phyloP scores from a whole-genome alignment of 2,113 vertebrate species.

The Aptenodytes patagonicus region DNA sequence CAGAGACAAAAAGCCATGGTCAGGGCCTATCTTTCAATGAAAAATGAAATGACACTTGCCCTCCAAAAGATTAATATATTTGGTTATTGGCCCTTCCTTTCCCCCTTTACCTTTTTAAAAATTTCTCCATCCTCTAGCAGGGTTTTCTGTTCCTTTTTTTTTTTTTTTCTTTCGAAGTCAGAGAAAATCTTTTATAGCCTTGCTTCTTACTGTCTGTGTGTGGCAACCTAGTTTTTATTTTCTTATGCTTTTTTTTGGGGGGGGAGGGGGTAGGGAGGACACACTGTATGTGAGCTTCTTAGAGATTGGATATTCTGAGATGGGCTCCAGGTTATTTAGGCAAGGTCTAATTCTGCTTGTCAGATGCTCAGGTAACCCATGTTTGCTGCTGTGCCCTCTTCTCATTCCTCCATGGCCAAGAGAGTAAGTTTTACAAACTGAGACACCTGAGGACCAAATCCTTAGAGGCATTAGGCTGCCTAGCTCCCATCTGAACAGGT shows the following conservation, averaged over 20 bases:
- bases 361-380: neutral
- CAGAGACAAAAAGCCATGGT: slow-evolving; percentile 45
- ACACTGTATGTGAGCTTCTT: neutral
- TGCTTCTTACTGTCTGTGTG: neutral
- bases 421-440: neutral
- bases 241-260: neutral
- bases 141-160: neutral
- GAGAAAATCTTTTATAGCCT: neutral
- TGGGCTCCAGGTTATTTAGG: neutral
- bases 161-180: neutral
- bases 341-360: neutral
- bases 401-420: neutral
- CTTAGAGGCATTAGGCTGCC: neutral
- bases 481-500: neutral
- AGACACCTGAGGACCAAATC: neutral
- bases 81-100: neutral
- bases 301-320: neutral
- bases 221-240: neutral
- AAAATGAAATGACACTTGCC: slow-evolving; percentile 42
- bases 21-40: slow-evolving; percentile 43
- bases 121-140: neutral
- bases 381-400: neutral
- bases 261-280: too few relatives aligned
- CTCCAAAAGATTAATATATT: slow-evolving; percentile 46
- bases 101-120: neutral